Percentiles rank a stretch among this genome's conserved stretches.
phyloP scores from a whole-genome alignment of 2,113 vertebrate species.

The Chlamydotis undulata region DNA sequence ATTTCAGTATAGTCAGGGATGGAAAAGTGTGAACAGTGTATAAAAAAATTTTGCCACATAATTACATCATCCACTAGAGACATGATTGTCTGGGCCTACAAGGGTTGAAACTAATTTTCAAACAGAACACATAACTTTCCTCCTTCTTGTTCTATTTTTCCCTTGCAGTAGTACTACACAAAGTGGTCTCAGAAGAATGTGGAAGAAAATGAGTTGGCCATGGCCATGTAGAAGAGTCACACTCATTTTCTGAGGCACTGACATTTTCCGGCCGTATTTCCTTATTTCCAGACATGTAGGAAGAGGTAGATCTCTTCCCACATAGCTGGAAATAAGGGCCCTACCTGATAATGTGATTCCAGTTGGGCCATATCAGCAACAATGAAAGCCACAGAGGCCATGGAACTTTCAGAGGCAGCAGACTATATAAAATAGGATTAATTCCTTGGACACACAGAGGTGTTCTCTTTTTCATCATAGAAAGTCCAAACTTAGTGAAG shows the following conservation, averaged over 20 bases:
- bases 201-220: background rate
- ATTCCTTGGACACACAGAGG: background rate
- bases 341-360: background rate
- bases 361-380: background rate
- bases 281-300: background rate
- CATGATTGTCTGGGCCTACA: background rate
- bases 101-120: background rate
- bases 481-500: background rate
- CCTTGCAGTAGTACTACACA: background rate
- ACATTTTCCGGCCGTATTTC: background rate
- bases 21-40: background rate
- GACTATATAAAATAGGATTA: background rate
- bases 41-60: background rate
- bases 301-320: background rate
- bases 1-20: background rate
- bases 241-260: background rate
- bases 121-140: background rate
- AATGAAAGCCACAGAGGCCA: background rate
- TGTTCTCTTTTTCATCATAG: background rate
- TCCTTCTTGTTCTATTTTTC: fast-evolving
- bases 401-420: background rate
- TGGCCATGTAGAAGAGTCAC: background rate
- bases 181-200: background rate
- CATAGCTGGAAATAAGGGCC: background rate
- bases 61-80: background rate